A percentile compares a stretch with the other conserved stretches of the same genome.
Evolutionary conservation across 2,113 vertebrate species (phyloP).

Genomic region (Pardalotus punctatus): DNA sequence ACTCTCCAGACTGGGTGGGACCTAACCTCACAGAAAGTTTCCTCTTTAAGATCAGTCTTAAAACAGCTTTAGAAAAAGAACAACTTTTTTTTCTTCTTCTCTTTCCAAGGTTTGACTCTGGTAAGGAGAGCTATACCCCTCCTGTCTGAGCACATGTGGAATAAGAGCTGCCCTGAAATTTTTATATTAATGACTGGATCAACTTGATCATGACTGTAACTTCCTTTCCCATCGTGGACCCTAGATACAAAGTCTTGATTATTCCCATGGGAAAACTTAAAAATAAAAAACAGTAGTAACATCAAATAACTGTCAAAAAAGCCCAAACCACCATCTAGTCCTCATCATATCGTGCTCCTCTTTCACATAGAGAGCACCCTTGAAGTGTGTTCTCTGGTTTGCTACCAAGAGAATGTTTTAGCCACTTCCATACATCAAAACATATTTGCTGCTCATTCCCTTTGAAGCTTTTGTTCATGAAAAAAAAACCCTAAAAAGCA

Average conservation of each 20-base stretch:
- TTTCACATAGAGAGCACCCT: background rate
- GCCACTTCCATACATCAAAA: background rate
- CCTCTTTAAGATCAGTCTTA: background rate
- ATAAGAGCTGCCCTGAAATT: background rate
- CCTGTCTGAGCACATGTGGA: background rate
- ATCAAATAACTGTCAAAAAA: background rate
- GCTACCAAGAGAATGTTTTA: background rate
- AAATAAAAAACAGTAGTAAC: background rate
- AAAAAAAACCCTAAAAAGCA: too few species aligned
- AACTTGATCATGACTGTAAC: background rate
- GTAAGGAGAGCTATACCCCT: background rate
- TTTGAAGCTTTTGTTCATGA: rapidly evolving
- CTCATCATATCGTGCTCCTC: rapidly evolving
- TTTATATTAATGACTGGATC: background rate
- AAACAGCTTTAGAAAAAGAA: background rate
- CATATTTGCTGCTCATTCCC: background rate
- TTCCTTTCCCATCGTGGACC: background rate
- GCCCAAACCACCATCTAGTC: background rate
- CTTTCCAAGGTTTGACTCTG: background rate
- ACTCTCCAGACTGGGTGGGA: background rate
- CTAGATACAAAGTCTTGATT: background rate
- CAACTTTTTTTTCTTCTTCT: background rate
- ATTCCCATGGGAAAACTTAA: background rate
- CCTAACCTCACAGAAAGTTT: background rate
- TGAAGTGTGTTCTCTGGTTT: background rate